phyloP scores from a whole-genome alignment of 2,888 invertebrate species.

The Diachrysia chrysitis region DNA sequence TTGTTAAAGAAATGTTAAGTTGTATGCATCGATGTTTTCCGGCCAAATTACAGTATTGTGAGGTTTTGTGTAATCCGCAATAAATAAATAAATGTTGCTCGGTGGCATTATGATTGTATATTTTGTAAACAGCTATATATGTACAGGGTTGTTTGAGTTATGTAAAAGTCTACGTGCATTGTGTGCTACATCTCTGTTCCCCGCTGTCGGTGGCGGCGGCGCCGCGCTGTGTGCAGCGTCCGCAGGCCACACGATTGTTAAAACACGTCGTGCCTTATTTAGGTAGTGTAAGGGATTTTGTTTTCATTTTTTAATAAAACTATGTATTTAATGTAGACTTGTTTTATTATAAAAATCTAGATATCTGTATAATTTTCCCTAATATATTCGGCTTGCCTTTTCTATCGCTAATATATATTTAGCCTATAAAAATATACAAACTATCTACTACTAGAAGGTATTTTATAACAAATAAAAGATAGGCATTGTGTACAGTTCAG shows the following conservation, averaged over 20 bases:
- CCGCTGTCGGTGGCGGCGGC: constrained; percentile 42
- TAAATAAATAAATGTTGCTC: constrained; percentile 42
- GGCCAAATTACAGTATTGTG: constrained; percentile 68
- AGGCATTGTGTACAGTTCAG: neutral
- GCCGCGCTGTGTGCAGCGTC: constrained; percentile 34
- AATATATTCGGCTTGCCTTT: too few species aligned
- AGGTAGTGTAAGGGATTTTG: constrained; percentile 87
- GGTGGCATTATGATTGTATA: constrained; percentile 66
- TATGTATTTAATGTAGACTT: constrained; percentile 76
- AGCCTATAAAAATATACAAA: too few species aligned
- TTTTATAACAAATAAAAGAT: constrained; percentile 2
- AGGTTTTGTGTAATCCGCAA: constrained; percentile 44
- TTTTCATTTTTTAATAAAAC: constrained; percentile 88
- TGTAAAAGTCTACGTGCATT: constrained; percentile 58
- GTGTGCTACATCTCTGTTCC: constrained; percentile 55
- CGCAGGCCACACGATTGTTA: constrained; percentile 61
- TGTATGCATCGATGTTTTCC: constrained; percentile 65
- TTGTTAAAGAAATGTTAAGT: constrained; percentile 36
- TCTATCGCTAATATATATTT: too few species aligned
- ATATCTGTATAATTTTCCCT: too few species aligned
- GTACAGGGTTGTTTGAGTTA: constrained; percentile 67
- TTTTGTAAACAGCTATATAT: constrained; percentile 69
- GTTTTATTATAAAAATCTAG: constrained; percentile 55
- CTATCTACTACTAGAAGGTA: neutral
- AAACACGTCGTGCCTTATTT: constrained; percentile 88